Conservation (phyloP, 2,113 vertebrate genomes). For the Serinus canaria region DNA sequence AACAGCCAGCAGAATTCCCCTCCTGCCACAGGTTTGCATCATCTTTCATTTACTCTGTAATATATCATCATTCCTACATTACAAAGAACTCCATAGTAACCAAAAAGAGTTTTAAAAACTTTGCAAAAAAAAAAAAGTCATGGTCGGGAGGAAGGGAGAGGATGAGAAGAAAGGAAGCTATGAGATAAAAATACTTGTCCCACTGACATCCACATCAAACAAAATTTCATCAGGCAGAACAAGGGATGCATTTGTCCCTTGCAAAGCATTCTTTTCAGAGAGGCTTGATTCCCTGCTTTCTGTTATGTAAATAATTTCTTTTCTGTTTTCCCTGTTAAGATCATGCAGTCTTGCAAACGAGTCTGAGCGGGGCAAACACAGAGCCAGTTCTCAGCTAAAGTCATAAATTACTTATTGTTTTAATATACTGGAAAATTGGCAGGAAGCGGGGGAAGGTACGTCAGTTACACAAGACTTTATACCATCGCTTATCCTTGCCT, state of each 20-base stretch:
- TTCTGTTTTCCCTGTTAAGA: constrained; percentile 23
- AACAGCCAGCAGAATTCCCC: not conserved
- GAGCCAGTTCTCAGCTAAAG: constrained; percentile 2
- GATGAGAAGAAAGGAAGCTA: not conserved
- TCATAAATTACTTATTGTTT: constrained; percentile 44
- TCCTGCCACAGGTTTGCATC: not conserved
- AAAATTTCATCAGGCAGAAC: not conserved
- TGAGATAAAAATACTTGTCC: not conserved
- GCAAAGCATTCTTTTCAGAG: not conserved
- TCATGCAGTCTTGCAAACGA: not conserved
- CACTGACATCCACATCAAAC: not conserved
- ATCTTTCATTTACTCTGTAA: not conserved
- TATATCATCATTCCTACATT: not conserved
- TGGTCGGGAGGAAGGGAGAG: accelerated
- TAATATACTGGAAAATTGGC: constrained; percentile 50
- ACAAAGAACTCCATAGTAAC: not conserved
- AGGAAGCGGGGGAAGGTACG: constrained; percentile 42
- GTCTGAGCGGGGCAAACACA: not conserved
- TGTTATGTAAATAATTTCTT: not conserved
- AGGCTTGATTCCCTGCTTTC: not conserved
- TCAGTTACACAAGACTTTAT: constrained; percentile 13
- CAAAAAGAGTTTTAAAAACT: not conserved
- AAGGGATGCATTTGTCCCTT: not conserved
- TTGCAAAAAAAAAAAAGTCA: not conserved
- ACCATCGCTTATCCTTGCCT: not conserved